phyloP scores from a whole-genome alignment of 53 echinoderm and acorn worm species.

The Henricia sp. region DNA sequence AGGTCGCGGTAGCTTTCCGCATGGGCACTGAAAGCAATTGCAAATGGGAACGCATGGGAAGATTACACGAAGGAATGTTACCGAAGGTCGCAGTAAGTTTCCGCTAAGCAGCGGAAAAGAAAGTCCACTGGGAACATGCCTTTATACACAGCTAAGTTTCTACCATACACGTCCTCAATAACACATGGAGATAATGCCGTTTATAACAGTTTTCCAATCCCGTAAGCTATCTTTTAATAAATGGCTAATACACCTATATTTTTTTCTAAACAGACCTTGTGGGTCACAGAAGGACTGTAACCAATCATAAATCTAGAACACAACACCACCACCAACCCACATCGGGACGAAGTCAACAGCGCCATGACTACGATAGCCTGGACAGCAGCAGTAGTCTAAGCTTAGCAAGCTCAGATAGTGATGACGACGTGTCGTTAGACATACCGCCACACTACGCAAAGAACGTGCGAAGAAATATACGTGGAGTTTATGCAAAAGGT shows the following conservation, averaged over 20 bases:
- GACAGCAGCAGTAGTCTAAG: slow-evolving; percentile 28
- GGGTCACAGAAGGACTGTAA: not conserved
- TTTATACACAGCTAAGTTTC: too few species aligned
- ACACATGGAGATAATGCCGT: too few species aligned
- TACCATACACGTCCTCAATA: too few species aligned
- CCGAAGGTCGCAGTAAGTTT: too few species aligned
- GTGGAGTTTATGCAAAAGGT: not conserved
- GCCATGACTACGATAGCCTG: slow-evolving; percentile 33
- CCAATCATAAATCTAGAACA: not conserved
- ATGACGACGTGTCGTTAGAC: slow-evolving; percentile 15
- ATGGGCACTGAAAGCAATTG: too few species aligned
- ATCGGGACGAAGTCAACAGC: slow-evolving; percentile 22
- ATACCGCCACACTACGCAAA: slow-evolving; percentile 29
- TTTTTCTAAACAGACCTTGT: not conserved
- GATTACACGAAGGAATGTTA: too few species aligned
- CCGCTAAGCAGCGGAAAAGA: too few species aligned
- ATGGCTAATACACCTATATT: not conserved
- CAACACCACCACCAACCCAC: not conserved
- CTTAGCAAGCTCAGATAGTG: slow-evolving; percentile 41
- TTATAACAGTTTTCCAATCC: too few species aligned
- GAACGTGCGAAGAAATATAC: slow-evolving; percentile 14
- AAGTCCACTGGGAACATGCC: too few species aligned
- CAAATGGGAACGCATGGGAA: too few species aligned
- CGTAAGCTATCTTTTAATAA: too few species aligned
- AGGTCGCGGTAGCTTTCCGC: too few species aligned